phyloP scores from a whole-genome alignment of 2,888 invertebrate genomes.

The Nomada flava region DNA sequence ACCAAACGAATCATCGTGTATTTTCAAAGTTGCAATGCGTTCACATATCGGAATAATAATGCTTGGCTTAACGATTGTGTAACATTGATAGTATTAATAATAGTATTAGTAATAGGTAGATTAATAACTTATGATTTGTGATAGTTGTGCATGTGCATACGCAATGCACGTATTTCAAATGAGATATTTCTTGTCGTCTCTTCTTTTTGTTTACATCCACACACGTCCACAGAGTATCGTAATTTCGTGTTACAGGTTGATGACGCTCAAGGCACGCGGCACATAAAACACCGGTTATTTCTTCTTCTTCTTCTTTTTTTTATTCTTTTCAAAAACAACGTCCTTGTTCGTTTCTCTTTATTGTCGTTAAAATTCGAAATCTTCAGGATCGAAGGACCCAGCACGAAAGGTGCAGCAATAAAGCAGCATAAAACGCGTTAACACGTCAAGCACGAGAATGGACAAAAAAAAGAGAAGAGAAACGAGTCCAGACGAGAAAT shows the following conservation, averaged over 20 bases:
- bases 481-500: neutral
- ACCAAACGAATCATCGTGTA: constrained; percentile 69
- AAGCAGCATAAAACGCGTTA: neutral
- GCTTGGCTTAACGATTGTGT: constrained; percentile 53
- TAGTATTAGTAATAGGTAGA: constrained; percentile 49
- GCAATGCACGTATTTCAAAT: constrained; percentile 48
- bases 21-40: constrained; percentile 69
- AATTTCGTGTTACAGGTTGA: constrained; percentile 31
- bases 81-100: constrained; percentile 46
- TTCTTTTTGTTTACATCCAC: neutral
- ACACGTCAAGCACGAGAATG: neutral
- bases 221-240: constrained; percentile 25
- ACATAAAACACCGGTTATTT: constrained; percentile 39
- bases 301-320: neutral
- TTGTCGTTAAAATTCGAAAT: constrained; percentile 55
- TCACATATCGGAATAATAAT: constrained; percentile 66
- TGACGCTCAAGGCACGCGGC: constrained; percentile 73
- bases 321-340: constrained; percentile 7
- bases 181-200: constrained; percentile 47
- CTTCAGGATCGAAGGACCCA: constrained; percentile 7
- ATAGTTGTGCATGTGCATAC: constrained; percentile 23
- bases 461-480: neutral
- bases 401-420: constrained; percentile 5
- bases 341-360: constrained; percentile 26
- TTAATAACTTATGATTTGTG: constrained; percentile 58